Base-by-base conservation (phyloP, 1,140 invertebrate genomes). In the Linepithema humile region DNA sequence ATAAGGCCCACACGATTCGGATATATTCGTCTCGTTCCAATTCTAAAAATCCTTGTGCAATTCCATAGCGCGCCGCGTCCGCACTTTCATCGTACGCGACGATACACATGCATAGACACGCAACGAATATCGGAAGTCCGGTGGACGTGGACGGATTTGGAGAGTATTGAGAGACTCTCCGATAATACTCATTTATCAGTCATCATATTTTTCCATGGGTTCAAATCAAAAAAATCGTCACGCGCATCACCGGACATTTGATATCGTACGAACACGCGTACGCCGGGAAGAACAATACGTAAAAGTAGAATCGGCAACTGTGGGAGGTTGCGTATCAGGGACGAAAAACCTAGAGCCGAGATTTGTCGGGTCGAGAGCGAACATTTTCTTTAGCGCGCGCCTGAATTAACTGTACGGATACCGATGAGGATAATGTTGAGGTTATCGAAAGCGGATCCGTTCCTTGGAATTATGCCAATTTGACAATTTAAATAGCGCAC, bases 21-120 rank as follows among this genome's bases (percentile, higher is more conserved):
- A 87, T 60, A 23, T 12, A 73, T 67, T 84, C 53, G 48, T 73
- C 55, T 83, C 43, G 62, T 70, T 35, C 23, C 45, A 48, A 50
- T 84, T 77, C 82, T 57, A 50, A 83, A 75, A 57, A n/a, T 40
- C 65, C 72, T 45, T 62, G 17, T 57, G 43, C 35, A 80, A 43
- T 73, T 72, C 17, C 32, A 29, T 83, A 38, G 15, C 23, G 40
- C 72, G 48, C 5, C 35, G 38, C 48, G 10, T 65, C 23, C 20
- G 29, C 40, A 77, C 9, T 65, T 64, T 64, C 32, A 57, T 57
- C 50, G 53, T 9, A 20, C 29, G 29, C 69, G 35, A 57, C 20
- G 48, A 55, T 15, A n/a, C 62, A n/a, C n/a, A n/a, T 17, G 73
- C 40, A 32, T 32, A 32, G 3, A 40, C 73, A 2, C 57, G 35